Evolutionary conservation across 2,797 vertebrate species (phyloP).

Genomic region (Setipinna tenuifilis): DNA sequence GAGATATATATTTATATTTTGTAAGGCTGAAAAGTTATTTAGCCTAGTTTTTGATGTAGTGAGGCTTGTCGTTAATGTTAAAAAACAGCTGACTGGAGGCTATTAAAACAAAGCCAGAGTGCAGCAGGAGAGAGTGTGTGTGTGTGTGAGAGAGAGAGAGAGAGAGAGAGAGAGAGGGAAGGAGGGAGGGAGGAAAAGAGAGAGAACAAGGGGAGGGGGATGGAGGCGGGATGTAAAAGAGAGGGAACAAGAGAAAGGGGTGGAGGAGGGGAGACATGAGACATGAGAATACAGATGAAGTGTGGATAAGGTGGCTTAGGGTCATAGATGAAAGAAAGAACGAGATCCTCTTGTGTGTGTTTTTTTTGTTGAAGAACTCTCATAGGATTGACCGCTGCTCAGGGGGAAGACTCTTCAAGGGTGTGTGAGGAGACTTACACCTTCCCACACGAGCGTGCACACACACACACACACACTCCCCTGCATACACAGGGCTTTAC

Average conservation of each 20-base stretch:
- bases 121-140: no score
- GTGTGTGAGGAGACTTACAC: no score
- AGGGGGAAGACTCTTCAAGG: background rate
- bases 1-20: background rate
- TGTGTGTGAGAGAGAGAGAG: no score
- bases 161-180: no score
- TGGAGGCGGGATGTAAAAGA: no score
- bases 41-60: background rate
- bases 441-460: no score
- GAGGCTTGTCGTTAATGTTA: constrained; percentile 2
- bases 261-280: background rate
- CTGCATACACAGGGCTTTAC: no score
- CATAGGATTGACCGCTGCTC: background rate
- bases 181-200: no score
- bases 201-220: no score
- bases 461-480: no score
- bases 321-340: background rate
- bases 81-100: constrained; percentile 24
- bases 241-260: background rate
- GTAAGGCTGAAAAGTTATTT: background rate
- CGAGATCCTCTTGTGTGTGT: background rate
- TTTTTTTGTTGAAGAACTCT: background rate
- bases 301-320: background rate
- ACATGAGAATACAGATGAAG: constrained; percentile 5
- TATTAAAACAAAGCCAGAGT: background rate